Evolutionary conservation across 2,888 invertebrate genomes (phyloP).

Genomic region (Carterocephalus palaemon): DNA sequence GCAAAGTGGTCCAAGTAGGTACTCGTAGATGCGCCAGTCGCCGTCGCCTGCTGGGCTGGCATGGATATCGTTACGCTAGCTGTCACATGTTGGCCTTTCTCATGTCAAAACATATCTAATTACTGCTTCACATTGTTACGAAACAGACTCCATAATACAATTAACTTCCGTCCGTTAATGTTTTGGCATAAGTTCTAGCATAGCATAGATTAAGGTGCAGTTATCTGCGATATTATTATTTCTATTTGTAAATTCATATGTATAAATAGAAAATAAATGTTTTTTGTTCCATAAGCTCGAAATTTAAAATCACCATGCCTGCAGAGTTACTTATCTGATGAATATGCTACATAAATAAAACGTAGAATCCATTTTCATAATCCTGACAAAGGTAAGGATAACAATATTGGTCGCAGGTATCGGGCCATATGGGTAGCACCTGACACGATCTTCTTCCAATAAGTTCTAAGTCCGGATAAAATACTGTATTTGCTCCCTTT

Average conservation of each 20-base stretch:
- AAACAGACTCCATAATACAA: slow-evolving; percentile 4
- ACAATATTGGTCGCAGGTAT: slow-evolving; percentile 60
- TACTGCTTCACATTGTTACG: slow-evolving; percentile 27
- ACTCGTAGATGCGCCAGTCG: slow-evolving; percentile 5
- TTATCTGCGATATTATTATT: too few species aligned
- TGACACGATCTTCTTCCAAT: slow-evolving; percentile 50
- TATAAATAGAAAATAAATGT: too few species aligned
- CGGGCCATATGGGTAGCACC: slow-evolving; percentile 51
- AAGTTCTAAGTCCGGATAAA: slow-evolving; percentile 28
- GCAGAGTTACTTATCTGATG: slow-evolving; percentile 3
- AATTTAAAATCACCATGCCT: not conserved
- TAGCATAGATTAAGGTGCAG: too few species aligned
- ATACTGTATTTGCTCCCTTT: slow-evolving; percentile 10
- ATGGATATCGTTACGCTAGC: slow-evolving; percentile 24
- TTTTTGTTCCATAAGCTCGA: not conserved
- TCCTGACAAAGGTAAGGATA: slow-evolving; percentile 30
- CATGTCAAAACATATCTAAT: slow-evolving; percentile 37
- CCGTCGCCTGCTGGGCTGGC: slow-evolving; percentile 2
- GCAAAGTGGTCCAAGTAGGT: slow-evolving; percentile 29
- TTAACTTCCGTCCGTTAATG: not conserved
- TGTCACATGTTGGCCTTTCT: slow-evolving; percentile 34
- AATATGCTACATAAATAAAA: slow-evolving; percentile 13
- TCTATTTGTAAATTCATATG: too few species aligned
- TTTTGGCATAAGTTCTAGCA: too few species aligned
- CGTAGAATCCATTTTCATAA: slow-evolving; percentile 15